Evolutionary conservation across 2,888 invertebrate genomes (phyloP), one percentile per base, ranked within the genome.

Genomic region (Atethmia centrago): DNA sequence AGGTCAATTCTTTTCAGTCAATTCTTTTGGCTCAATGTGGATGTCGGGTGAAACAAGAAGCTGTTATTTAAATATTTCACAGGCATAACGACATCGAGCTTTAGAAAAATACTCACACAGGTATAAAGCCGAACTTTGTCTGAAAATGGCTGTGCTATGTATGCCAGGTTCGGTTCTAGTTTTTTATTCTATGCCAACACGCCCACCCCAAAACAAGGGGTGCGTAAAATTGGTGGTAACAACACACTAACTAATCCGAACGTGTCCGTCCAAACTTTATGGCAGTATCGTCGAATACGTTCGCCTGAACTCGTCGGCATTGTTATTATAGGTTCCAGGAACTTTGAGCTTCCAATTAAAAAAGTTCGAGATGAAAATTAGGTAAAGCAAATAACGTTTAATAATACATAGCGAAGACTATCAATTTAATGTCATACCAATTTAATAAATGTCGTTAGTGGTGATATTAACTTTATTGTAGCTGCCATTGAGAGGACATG

Each of bases 201-300:
- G n/a, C 36, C 36, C 28, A 47, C 12, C 21, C 36, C 47, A 53
- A 55, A 78, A 74, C 74, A 71, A 70, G 59, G 63, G 72, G 10
- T 55, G 69, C 71, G 69, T 83, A 70, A 72, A 79, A 83, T 83
- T 77, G 71, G 74, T 67, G 59, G 55, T 28, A 65, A 77, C 86
- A 74, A 73, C 77, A 72, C 65, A 62, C 64, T 69, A 85, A 83
- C 85, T 83, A 85, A 85, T 82, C 73, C 65, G 58, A 83, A 83
- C 74, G 73, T 76, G 84, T 71, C 68, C 51, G 69, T 25, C 51
- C 16, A 62, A 85, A 82, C 64, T 87, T 87, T 85, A 79, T 62
- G 68, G 73, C 80, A 58, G 69, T 77, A 77, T 85, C 71, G 70
- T 73, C 70, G 58, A 77, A 75, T 71, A 83, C 56, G 65, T 67